Evolutionary conservation across 2,113 vertebrate species (phyloP).

Genomic region (Sebastes schlegelii): DNA sequence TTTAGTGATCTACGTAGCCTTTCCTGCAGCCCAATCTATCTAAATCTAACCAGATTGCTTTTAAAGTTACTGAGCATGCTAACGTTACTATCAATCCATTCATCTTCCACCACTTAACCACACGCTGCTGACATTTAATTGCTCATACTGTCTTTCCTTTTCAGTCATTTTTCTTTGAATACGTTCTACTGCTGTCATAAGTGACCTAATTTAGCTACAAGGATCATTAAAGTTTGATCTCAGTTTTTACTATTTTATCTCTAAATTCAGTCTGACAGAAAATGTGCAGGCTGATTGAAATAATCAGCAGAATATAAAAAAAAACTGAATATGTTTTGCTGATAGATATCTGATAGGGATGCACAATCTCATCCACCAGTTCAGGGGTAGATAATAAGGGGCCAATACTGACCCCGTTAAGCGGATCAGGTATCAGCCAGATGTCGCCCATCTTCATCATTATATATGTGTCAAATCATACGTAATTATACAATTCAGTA

Average conservation of each 20-base stretch:
- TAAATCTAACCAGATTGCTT: too few relatives aligned
- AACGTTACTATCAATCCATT: not conserved
- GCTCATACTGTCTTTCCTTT: not conserved
- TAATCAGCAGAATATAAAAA: not conserved
- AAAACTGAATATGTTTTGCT: not conserved
- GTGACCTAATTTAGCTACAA: constrained; percentile 29
- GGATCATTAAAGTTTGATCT: constrained; percentile 35
- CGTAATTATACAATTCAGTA: not conserved
- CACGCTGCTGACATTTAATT: not conserved
- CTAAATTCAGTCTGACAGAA: not conserved
- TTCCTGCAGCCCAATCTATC: not conserved
- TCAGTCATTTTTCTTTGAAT: constrained; percentile 9
- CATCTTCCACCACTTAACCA: not conserved
- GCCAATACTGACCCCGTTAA: not conserved
- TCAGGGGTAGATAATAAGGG: not conserved
- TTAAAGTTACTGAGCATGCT: not conserved
- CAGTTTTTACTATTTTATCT: constrained; percentile 11
- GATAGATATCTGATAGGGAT: not conserved
- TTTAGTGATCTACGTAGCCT: not conserved
- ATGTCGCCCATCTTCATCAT: not conserved
- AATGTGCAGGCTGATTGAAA: constrained; percentile 3
- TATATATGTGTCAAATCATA: not conserved
- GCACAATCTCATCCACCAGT: not conserved
- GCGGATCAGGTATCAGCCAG: not conserved
- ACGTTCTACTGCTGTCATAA: not conserved